These are phyloP conservation scores for Scaeva pyrastri DNA, from an alignment of 2,888 invertebrate genomes.

Conservation along the genomic window DNA sequence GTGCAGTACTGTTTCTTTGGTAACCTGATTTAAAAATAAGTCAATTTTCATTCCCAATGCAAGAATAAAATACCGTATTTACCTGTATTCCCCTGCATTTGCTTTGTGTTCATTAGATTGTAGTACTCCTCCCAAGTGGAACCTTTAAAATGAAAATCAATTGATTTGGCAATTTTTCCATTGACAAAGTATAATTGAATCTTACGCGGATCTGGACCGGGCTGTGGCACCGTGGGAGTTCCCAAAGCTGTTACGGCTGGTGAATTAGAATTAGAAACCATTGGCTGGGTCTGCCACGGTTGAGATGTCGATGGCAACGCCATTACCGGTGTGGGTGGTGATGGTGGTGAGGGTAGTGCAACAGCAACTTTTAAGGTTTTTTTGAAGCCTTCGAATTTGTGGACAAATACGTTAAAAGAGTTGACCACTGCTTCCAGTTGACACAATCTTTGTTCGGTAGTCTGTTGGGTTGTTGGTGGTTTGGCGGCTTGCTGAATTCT, in stretches of 20 bases:
- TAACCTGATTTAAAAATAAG: not conserved
- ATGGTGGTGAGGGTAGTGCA: not conserved
- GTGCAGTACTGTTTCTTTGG: not conserved
- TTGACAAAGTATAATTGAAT: not conserved
- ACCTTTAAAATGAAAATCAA: not conserved
- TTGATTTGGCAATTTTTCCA: not conserved
- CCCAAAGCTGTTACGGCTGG: not conserved
- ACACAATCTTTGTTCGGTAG: not conserved
- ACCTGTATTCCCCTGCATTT: not conserved
- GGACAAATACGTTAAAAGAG: not conserved
- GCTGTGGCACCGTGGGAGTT: not conserved
- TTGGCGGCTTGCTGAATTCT: not conserved
- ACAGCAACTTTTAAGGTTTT: not conserved
- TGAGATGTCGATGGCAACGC: no score
- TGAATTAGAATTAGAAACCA: no score
- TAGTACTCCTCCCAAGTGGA: not conserved
- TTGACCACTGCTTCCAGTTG: not conserved
- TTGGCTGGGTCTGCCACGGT: not conserved
- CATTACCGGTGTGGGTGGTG: not conserved
- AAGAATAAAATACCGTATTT: not conserved
- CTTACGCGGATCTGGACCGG: not conserved
- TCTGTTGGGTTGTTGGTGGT: not conserved
- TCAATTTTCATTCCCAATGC: not conserved
- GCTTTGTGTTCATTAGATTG: not conserved
- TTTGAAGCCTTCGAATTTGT: not conserved